Percentiles rank a stretch among this genome's conserved stretches.
phyloP scores from a whole-genome alignment of 2,113 vertebrate genomes.

The Cygnus atratus region DNA sequence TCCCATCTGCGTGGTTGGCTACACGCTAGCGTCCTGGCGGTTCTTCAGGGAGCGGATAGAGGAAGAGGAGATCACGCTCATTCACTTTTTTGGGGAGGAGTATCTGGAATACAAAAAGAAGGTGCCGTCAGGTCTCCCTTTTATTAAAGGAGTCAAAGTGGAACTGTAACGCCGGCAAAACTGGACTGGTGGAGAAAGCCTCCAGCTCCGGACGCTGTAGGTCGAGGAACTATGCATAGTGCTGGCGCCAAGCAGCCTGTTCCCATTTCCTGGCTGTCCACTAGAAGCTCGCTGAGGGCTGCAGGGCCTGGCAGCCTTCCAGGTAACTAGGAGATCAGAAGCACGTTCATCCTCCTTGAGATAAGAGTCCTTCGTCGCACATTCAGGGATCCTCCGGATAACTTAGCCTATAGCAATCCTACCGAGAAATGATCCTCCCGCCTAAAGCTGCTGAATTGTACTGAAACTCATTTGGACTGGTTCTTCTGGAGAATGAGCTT shows the following conservation, averaged over 20 bases:
- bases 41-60: conserved; percentile 96
- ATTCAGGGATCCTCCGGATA: conserved; percentile 32
- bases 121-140: conserved; percentile 91
- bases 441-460: neutral
- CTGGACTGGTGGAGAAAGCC: neutral
- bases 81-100: conserved; percentile 95
- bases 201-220: neutral
- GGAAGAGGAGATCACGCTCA: conserved; percentile 92
- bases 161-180: conserved; percentile 72
- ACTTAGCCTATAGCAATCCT: neutral
- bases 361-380: neutral
- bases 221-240: neutral
- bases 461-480: rapidly evolving
- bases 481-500: neutral
- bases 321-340: neutral
- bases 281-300: conserved; percentile 44
- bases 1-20: conserved; percentile 89
- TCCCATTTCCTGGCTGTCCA: neutral
- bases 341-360: neutral
- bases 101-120: conserved; percentile 93
- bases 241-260: neutral
- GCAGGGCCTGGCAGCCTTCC: neutral
- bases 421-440: neutral
- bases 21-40: conserved; percentile 91
- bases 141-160: conserved; percentile 91